Base-by-base conservation (phyloP, 1,140 invertebrate genomes). In the Prorops nasuta region DNA sequence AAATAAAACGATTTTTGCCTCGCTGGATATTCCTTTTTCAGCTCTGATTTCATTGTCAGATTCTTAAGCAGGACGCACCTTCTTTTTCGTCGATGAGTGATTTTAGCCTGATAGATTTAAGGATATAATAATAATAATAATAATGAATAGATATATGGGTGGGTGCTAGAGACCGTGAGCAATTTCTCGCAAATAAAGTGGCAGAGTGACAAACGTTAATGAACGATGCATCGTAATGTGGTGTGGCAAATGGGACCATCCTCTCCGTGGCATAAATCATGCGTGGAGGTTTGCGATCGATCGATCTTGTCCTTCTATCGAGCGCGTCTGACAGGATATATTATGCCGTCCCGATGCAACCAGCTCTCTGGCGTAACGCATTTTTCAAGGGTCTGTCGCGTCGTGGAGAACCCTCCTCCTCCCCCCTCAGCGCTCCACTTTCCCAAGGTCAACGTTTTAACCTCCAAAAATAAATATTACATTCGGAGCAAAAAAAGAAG, bases 261-360 rank as follows among this genome's bases (percentile, higher is more conserved):
- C 24, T 34, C 38, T 44, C 15, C 22, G 28, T 14, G 47, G 32
- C 34, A 38, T 56, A 60, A 60, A 60, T 60, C 54, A 60, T 60
- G 12, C 20, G 20, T 18, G 3, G 21, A 36, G 24, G 24, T 22
- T n/a, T 21, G 43, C 39, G 51, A 50, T 50, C 47, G 34, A 24
- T 53, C 51, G 55, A 46, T 45, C 32, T 32, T 39, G 35, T 54
- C 35, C 35, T 36, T 44, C 43, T 41, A 53, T 36, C 6, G 2
- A 17, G n/a, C n/a, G n/a, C n/a, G n/a, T n/a, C n/a, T n/a, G n/a
- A n/a, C n/a, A n/a, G n/a, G n/a, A n/a, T n/a, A n/a, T n/a, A n/a
- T n/a, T n/a, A n/a, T n/a, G n/a, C n/a, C n/a, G n/a, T n/a, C n/a
- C n/a, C n/a, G n/a, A n/a, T n/a, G n/a, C n/a, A n/a, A n/a, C n/a